phyloP scores from a whole-genome alignment of 2,113 vertebrate genomes.

The Malaclemys terrapin region DNA sequence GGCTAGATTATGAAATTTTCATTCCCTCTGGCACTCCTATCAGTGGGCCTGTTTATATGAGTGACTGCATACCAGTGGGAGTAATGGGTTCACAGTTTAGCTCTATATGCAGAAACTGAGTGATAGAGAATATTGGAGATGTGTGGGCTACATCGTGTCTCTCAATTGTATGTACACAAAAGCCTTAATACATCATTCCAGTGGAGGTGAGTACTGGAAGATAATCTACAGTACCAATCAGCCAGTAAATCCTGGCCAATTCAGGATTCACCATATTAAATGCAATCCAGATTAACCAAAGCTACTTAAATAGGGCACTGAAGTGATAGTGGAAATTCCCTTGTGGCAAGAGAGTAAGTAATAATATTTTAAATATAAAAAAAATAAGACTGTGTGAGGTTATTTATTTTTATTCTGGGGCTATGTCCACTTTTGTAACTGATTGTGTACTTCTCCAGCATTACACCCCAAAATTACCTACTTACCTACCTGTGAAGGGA shows the following conservation, averaged over 20 bases:
- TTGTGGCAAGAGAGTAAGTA: background rate
- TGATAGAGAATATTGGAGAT: background rate
- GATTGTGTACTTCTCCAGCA: background rate
- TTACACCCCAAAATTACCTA: background rate
- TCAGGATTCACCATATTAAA: background rate
- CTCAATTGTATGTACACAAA: background rate
- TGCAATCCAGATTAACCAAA: background rate
- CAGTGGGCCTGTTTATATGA: background rate
- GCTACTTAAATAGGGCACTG: background rate
- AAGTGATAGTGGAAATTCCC: background rate
- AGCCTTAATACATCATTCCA: background rate
- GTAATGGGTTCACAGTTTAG: background rate
- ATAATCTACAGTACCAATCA: background rate
- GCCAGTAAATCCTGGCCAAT: background rate
- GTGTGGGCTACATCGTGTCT: background rate
- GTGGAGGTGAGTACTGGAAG: background rate
- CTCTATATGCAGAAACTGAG: background rate
- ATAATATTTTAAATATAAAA: background rate
- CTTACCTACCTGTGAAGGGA: rapidly evolving
- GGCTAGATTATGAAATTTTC: background rate
- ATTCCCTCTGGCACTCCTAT: background rate
- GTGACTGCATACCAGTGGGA: background rate
- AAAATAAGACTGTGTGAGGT: background rate
- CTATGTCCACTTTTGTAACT: background rate
- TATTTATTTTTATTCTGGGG: background rate